phyloP scores from a whole-genome alignment of 2,113 vertebrate genomes.

The Odocoileus virginianus region DNA sequence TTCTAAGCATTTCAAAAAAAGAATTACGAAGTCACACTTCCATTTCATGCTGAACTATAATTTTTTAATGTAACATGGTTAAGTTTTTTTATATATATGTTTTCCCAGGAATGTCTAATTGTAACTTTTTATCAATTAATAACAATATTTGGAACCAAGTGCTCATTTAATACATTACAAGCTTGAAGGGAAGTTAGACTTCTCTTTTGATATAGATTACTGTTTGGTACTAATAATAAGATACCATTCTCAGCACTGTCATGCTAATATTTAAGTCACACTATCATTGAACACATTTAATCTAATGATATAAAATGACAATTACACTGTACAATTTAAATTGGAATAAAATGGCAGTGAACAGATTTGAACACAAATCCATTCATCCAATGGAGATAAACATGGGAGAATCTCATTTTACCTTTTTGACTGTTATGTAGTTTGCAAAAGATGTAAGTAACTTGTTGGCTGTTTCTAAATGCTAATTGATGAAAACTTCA shows the following conservation, averaged over 20 bases:
- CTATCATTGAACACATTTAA: not conserved
- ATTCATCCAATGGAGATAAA: not conserved
- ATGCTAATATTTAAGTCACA: not conserved
- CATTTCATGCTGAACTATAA: conserved; percentile 5
- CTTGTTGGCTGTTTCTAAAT: conserved; percentile 15
- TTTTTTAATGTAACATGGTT: not conserved
- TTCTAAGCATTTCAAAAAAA: conserved; percentile 58
- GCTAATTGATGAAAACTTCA: conserved; percentile 18
- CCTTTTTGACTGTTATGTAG: not conserved
- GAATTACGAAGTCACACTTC: not conserved
- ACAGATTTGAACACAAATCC: not conserved
- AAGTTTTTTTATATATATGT: conserved; percentile 22
- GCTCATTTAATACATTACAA: conserved; percentile 81
- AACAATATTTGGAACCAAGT: conserved; percentile 44
- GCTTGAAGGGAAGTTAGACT: conserved; percentile 73
- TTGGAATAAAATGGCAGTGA: not conserved
- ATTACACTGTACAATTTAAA: not conserved
- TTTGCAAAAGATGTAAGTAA: conserved; percentile 2
- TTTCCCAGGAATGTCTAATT: conserved; percentile 16
- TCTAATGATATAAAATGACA: not conserved
- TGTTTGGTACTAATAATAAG: conserved; percentile 15
- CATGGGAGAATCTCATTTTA: not conserved
- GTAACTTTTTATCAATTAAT: conserved; percentile 13
- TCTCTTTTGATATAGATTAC: conserved; percentile 83
- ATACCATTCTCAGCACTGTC: not conserved